phyloP scores from a whole-genome alignment of 2,113 vertebrate species.

The Silurus asotus region DNA sequence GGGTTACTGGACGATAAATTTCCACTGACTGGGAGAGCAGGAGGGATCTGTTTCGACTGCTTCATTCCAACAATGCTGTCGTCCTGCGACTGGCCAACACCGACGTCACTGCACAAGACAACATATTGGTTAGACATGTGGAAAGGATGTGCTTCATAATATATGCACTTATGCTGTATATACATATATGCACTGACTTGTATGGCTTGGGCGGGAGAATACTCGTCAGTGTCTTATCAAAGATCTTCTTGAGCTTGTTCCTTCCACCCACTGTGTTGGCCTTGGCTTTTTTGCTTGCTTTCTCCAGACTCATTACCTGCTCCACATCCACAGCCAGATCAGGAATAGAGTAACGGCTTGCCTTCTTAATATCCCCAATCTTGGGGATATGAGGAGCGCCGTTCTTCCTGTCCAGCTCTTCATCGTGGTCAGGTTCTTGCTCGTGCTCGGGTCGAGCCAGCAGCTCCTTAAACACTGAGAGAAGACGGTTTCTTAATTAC shows the following conservation, averaged over 20 bases:
- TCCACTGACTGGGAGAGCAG: constrained; percentile 90
- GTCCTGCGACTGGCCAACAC: constrained; percentile 96
- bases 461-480: constrained; percentile 94
- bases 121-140: neutral
- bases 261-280: constrained; percentile 92
- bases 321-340: constrained; percentile 97
- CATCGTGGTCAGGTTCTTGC: constrained; percentile 75
- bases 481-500: neutral
- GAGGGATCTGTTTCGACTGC: constrained; percentile 92
- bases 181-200: constrained; percentile 78
- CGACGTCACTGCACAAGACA: constrained; percentile 84
- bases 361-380: constrained; percentile 97
- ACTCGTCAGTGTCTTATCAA: constrained; percentile 97
- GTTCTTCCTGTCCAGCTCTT: constrained; percentile 90
- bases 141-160: neutral
- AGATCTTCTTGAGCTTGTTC: constrained; percentile 98
- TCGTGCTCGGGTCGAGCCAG: constrained; percentile 87
- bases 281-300: constrained; percentile 94
- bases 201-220: constrained; percentile 98
- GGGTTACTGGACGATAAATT: constrained; percentile 96
- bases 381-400: constrained; percentile 94
- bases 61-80: constrained; percentile 97
- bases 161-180: neutral
- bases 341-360: constrained; percentile 94
- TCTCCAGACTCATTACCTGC: constrained; percentile 95